These are phyloP conservation scores for Damaliscus lunatus DNA, from an alignment of 2,113 vertebrate genomes.

Conservation along the genomic window DNA sequence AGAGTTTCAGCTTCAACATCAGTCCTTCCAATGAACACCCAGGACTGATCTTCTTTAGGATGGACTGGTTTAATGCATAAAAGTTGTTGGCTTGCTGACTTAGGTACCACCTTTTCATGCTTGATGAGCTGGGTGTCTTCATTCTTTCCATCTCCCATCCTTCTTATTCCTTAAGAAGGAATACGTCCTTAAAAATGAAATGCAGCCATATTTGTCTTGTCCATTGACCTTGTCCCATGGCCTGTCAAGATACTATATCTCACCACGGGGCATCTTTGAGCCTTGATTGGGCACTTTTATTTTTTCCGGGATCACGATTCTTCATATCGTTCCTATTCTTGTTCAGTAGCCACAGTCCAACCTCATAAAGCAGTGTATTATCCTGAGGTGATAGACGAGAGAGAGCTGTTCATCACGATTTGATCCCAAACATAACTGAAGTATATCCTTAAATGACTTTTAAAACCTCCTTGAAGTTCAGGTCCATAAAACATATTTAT, in stretches of 20 bases:
- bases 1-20: not conserved
- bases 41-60: not conserved
- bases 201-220: accelerated
- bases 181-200: too few relatives aligned
- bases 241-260: accelerated
- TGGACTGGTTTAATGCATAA: not conserved
- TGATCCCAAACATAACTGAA: not conserved
- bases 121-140: too few relatives aligned
- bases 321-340: not conserved
- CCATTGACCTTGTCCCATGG: not conserved
- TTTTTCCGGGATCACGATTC: accelerated
- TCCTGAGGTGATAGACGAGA: not conserved
- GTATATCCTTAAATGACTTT: not conserved
- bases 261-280: accelerated
- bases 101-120: accelerated
- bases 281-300: accelerated
- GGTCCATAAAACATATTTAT: not conserved
- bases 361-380: not conserved
- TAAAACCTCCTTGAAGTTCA: not conserved
- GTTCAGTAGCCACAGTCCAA: not conserved
- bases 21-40: not conserved
- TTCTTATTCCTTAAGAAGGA: too few relatives aligned
- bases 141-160: accelerated
- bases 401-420: not conserved
- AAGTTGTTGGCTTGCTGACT: too few relatives aligned